A percentile compares a stretch with the other conserved stretches of the same genome.
These are phyloP conservation scores for Oncorhynchus clarkii DNA, from an alignment of 2,113 vertebrate genomes.

Conservation along the genomic window DNA sequence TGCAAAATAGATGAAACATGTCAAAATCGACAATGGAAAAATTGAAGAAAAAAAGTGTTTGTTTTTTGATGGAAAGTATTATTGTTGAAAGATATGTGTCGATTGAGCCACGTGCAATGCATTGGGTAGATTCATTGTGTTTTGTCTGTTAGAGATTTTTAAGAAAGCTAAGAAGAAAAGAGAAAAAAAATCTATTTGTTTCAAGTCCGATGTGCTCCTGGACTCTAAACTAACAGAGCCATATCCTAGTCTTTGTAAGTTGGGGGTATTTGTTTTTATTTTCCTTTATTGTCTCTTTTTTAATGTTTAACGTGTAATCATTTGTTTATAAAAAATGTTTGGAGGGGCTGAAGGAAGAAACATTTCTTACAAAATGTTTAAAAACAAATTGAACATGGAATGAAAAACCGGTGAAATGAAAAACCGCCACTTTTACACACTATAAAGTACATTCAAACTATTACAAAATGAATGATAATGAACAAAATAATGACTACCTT, in stretches of 20 bases:
- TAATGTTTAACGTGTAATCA: conserved; percentile 77
- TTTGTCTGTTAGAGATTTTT: conserved; percentile 83
- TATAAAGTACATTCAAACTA: conserved; percentile 77
- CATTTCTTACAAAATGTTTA: conserved; percentile 63
- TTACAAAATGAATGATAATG: conserved; percentile 72
- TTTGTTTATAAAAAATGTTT: conserved; percentile 75
- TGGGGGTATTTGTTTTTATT: conserved; percentile 74
- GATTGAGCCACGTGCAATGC: conserved; percentile 85
- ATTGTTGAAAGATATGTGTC: conserved; percentile 77
- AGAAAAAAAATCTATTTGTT: conserved; percentile 75
- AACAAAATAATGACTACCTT: conserved; percentile 74
- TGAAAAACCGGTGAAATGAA: conserved; percentile 23
- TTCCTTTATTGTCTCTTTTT: conserved; percentile 73
- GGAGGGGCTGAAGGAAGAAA: conserved; percentile 80
- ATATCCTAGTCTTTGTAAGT: conserved; percentile 81
- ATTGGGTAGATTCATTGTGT: conserved; percentile 81
- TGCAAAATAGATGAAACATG: conserved; percentile 54
- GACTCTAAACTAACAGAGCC: conserved; percentile 81
- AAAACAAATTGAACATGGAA: conserved; percentile 64
- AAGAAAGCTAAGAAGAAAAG: conserved; percentile 75
- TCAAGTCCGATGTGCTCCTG: conserved; percentile 77
- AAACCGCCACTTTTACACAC: conserved; percentile 76
- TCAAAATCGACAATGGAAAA: conserved; percentile 65
- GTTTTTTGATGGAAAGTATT: conserved; percentile 78
- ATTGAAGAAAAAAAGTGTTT: conserved; percentile 67